These are phyloP conservation scores for Sesamia inferens DNA, from an alignment of 2,888 invertebrate species.

Conservation along the genomic window DNA sequence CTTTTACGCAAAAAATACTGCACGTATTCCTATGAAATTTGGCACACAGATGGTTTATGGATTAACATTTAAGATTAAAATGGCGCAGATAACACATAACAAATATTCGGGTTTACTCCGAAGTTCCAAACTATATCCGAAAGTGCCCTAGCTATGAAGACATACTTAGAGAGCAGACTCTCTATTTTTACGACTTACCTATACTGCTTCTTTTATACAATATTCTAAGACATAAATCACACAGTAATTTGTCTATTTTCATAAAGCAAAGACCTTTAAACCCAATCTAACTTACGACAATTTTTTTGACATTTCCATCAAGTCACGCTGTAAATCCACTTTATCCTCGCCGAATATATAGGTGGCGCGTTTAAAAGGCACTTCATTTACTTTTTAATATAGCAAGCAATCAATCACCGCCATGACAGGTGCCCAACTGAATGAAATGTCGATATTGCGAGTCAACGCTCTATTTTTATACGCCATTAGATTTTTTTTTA, in stretches of 20 bases:
- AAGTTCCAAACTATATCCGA: no score
- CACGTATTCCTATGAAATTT: no score
- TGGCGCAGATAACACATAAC: no score
- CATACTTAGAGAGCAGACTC: no score
- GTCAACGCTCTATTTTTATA: slow-evolving; percentile 68
- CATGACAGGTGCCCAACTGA: slow-evolving; percentile 78
- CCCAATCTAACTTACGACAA: slow-evolving; percentile 20
- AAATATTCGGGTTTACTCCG: no score
- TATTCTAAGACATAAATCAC: background rate
- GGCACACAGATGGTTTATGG: no score
- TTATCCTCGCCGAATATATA: slow-evolving; percentile 71
- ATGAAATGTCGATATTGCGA: slow-evolving; percentile 77
- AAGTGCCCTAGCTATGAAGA: no score
- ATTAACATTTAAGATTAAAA: no score
- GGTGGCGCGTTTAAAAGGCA: slow-evolving; percentile 77
- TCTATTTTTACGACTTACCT: background rate
- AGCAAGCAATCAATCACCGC: slow-evolving; percentile 81
- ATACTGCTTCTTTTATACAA: background rate
- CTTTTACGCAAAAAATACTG: no score
- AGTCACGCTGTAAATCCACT: slow-evolving; percentile 74
- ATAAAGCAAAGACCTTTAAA: background rate
- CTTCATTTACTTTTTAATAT: slow-evolving; percentile 86
- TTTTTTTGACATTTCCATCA: slow-evolving; percentile 68
- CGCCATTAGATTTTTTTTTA: slow-evolving; percentile 64
- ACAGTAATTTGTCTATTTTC: slow-evolving; percentile 9